A percentile compares a stretch with the other conserved stretches of the same genome.
Evolutionary conservation across 2,888 invertebrate species (phyloP).

Genomic region (Agrilus cyanescens): DNA sequence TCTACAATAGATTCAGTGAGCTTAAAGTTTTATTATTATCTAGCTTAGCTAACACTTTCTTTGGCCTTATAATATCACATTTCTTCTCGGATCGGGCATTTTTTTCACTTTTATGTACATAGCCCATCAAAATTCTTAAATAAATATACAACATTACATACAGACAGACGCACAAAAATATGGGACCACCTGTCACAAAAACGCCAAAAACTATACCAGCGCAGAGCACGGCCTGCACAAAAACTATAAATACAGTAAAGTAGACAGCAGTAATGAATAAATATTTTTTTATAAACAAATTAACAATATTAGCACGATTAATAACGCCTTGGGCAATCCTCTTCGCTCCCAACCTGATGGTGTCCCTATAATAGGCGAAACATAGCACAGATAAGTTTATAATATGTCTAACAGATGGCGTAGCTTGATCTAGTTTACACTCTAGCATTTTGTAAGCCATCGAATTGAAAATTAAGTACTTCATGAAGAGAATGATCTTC

Average conservation of each 20-base stretch:
- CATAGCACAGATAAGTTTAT: not conserved
- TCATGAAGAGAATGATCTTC: slow-evolving; percentile 21
- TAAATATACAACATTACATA: slow-evolving; percentile 15
- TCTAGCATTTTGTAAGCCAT: slow-evolving; percentile 19
- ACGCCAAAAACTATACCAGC: slow-evolving; percentile 20
- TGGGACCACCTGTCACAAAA: slow-evolving; percentile 21
- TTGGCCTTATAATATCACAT: slow-evolving; percentile 6
- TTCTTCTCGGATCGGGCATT: slow-evolving; percentile 1
- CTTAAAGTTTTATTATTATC: slow-evolving; percentile 16
- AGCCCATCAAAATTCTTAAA: slow-evolving; percentile 7
- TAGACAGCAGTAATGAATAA: slow-evolving; percentile 19
- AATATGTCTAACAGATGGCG: not conserved
- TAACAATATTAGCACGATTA: too few species aligned
- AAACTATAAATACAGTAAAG: slow-evolving; percentile 16
- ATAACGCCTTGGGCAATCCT: too few species aligned
- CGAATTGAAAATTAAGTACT: slow-evolving; percentile 19
- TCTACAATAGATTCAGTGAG: slow-evolving; percentile 16
- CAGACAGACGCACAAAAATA: slow-evolving; percentile 22
- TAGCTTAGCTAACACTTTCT: slow-evolving; percentile 10
- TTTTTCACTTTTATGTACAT: slow-evolving; percentile 5
- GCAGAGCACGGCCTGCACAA: slow-evolving; percentile 20
- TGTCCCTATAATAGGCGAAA: not conserved
- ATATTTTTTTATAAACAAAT: not conserved
- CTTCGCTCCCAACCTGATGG: not conserved
- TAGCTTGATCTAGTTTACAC: slow-evolving; percentile 1